These are phyloP conservation scores for Limnothrissa miodon DNA, from an alignment of 2,113 vertebrate genomes.

Conservation along the genomic window DNA sequence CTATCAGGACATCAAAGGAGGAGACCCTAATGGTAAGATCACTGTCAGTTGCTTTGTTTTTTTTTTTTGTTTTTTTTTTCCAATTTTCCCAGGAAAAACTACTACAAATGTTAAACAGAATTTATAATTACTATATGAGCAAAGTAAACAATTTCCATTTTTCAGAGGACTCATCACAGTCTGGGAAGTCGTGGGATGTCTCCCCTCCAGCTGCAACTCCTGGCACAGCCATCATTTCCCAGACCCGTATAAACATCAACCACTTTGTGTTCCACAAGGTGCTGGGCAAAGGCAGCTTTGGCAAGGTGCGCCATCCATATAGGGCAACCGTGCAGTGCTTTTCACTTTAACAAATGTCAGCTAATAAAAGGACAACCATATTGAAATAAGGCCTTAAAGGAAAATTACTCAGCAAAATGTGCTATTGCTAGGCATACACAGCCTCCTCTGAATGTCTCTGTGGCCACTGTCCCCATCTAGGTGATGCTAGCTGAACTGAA, in stretches of 20 bases:
- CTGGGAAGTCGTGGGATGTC: slow-evolving; percentile 85
- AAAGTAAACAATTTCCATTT: not conserved
- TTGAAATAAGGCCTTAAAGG: too few species aligned
- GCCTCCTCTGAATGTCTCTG: not conserved
- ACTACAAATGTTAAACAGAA: not conserved
- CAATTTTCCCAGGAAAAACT: not conserved
- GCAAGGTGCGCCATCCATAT: slow-evolving; percentile 81
- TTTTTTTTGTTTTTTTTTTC: too few species aligned
- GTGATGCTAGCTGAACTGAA: slow-evolving; percentile 93
- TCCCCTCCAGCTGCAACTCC: slow-evolving; percentile 54
- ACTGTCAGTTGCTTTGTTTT: too few species aligned
- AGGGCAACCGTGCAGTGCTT: too few species aligned
- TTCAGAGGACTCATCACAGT: slow-evolving; percentile 68
- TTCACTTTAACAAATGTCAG: too few species aligned
- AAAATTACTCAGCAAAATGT: too few species aligned
- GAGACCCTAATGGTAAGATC: slow-evolving; percentile 62
- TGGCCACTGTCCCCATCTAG: slow-evolving; percentile 54
- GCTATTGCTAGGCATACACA: too few species aligned
- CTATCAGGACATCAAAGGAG: slow-evolving; percentile 86
- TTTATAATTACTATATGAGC: not conserved
- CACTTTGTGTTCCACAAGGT: slow-evolving; percentile 92
- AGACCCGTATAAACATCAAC: slow-evolving; percentile 76
- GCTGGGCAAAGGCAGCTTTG: slow-evolving; percentile 97
- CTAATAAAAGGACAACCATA: too few species aligned
- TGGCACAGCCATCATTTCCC: slow-evolving; percentile 55